Conservation (phyloP, 2,113 vertebrate species). For the pig (Sus scrofa) region DNA sequence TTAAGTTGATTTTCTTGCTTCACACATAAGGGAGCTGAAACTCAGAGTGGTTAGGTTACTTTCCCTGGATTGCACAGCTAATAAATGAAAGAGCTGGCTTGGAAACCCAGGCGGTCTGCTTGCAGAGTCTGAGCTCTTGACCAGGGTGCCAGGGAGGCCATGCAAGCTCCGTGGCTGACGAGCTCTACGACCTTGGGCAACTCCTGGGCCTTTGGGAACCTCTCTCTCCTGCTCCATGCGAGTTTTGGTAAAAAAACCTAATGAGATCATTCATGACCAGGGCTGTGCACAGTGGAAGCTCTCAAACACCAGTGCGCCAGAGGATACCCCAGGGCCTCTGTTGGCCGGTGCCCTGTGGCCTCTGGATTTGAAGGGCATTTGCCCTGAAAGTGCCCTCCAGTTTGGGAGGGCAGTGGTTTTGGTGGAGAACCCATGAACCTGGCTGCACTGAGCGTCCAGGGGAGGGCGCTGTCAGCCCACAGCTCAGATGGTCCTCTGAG, state of each 20-base stretch:
- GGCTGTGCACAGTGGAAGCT: neutral
- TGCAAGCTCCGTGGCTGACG: neutral
- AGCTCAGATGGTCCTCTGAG: rapidly evolving
- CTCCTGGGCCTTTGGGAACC: neutral
- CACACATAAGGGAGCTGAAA: neutral
- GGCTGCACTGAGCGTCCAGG: neutral
- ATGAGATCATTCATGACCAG: neutral
- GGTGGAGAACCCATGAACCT: neutral
- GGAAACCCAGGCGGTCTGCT: neutral
- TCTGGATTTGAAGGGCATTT: neutral
- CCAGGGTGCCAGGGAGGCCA: rapidly evolving
- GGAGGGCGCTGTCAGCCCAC: slow-evolving; percentile 45
- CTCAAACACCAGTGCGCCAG: neutral
- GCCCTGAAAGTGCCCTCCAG: neutral
- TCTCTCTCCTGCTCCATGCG: neutral
- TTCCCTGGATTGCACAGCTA: neutral
- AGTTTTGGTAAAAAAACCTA: neutral
- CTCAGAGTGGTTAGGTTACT: neutral
- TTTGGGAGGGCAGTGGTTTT: neutral
- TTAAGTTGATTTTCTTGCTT: neutral
- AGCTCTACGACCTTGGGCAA: neutral
- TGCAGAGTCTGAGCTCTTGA: neutral
- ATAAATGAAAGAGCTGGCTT: no score
- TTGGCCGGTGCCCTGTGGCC: neutral
- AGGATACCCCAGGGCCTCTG: neutral